Percentiles rank a stretch among this genome's conserved stretches.
Conservation (phyloP, 2,113 vertebrate species). For the Megaceryle maxima region DNA sequence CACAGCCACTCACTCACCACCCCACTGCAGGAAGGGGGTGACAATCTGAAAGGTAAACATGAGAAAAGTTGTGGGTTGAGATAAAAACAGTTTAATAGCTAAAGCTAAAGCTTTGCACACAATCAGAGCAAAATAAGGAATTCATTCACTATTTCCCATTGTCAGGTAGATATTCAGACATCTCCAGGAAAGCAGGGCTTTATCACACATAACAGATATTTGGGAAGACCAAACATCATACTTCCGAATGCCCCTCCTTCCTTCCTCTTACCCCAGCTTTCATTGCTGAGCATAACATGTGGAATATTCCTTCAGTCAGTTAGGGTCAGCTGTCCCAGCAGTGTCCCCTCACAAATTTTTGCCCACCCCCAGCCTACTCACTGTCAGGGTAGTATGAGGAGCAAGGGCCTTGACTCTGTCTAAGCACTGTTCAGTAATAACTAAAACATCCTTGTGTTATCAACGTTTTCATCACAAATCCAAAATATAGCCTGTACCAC, state of each 20-base stretch:
- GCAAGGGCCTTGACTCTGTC: neutral
- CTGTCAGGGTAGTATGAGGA: rapidly evolving
- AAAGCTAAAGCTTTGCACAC: neutral
- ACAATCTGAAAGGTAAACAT: neutral
- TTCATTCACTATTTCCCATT: neutral
- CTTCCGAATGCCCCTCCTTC: rapidly evolving
- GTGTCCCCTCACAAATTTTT: neutral
- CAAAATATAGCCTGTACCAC: neutral
- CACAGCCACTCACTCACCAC: neutral
- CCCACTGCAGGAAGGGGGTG: neutral
- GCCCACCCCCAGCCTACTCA: neutral
- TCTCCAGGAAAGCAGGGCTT: neutral
- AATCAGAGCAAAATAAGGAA: neutral
- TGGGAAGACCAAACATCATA: neutral
- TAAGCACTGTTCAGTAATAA: neutral
- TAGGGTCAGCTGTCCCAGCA: neutral
- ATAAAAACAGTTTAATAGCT: neutral
- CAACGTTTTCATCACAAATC: neutral
- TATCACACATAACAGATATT: rapidly evolving
- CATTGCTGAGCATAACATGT: neutral
- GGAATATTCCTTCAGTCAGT: neutral
- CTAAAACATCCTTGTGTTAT: neutral
- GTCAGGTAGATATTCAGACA: neutral
- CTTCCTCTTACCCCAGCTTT: neutral
- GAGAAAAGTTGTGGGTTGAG: neutral